Evolutionary conservation across 2,113 vertebrate genomes (phyloP), one percentile per base, ranked within the genome.

Genomic region (Phoenicopterus ruber): DNA sequence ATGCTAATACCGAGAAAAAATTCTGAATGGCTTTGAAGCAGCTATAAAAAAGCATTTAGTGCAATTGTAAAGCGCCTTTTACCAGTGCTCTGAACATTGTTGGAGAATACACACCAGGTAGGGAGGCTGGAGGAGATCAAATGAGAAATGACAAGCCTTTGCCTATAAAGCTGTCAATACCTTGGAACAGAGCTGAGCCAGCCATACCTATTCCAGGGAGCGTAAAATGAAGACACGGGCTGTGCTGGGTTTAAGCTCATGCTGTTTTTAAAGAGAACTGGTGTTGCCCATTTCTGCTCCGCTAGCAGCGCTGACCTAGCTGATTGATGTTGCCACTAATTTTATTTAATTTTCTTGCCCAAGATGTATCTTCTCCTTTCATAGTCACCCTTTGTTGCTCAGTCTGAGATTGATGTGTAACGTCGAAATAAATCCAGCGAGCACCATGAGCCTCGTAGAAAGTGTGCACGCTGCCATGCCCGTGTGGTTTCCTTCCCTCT

Each of bases 281-380:
- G 52, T 47, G 50, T 52, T 94, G 78, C 91, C 78, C 54, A 11
- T 91, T 94, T 92, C 69, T 83, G 38, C 70, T 92, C 58, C 0
- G 7, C 86, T 90, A 93, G 72, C 94, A 94, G 76, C 2, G 0
- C 76, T 93, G 90, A 78, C 96, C 94, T 86, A 38, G 58, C 54
- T 90, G 90, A 94, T 87, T 5, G 3, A 87, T 91, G 90, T 61
- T 80, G 78, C 84, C 40, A 32, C 84, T 94, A 88, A 94, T 95
- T 95, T 95, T 82, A 79, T 89, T 94, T 94, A n/a, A 94, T 96
- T 95, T 92, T 82, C 93, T 87, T 83, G 83, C 63, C 91, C 28
- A 42, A 78, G 78, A 87, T 73, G 42, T 91, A 34, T 72, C 74
- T 76, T 66, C 58, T 92, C 72, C 40, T 80, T 89, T 85, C 74